Evolutionary conservation across 2,797 vertebrate species (phyloP).

Genomic region (Sebastiscus tertius): DNA sequence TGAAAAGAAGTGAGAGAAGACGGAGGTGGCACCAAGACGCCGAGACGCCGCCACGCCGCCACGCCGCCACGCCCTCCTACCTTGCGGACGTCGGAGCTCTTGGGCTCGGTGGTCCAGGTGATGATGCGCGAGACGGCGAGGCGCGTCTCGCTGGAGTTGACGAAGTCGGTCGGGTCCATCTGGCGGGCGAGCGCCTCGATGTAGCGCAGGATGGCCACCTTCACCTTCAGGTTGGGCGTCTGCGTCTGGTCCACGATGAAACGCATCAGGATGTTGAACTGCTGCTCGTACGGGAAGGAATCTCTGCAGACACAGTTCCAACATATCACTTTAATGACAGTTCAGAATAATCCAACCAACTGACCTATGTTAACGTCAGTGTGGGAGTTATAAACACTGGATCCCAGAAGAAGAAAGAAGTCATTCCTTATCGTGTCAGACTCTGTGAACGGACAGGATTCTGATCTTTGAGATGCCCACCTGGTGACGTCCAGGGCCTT

Average conservation of each 20-base stretch:
- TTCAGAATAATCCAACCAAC: too few relatives aligned
- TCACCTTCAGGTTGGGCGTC: slow-evolving; percentile 94
- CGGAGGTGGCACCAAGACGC: not conserved
- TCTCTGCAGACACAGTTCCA: slow-evolving; percentile 80
- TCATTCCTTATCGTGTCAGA: too few relatives aligned
- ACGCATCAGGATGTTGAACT: slow-evolving; percentile 98
- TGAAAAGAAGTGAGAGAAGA: not conserved
- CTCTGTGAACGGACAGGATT: too few relatives aligned
- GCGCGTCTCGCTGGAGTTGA: slow-evolving; percentile 97
- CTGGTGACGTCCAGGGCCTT: slow-evolving; percentile 95
- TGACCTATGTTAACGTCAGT: too few relatives aligned
- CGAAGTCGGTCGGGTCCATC: slow-evolving; percentile 96
- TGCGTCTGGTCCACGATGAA: slow-evolving; percentile 99
- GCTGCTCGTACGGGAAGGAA: slow-evolving; percentile 96
- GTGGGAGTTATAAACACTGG: too few relatives aligned
- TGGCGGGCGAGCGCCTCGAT: slow-evolving; percentile 93
- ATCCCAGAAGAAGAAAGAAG: too few relatives aligned
- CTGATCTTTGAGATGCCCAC: slow-evolving; percentile 34
- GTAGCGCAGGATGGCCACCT: slow-evolving; percentile 96
- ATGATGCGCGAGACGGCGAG: slow-evolving; percentile 97
- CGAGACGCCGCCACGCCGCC: not conserved
- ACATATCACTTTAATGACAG: too few relatives aligned
- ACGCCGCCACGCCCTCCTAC: slow-evolving; percentile 65
- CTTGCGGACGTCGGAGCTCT: slow-evolving; percentile 98
- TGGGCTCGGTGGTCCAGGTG: slow-evolving; percentile 98